Evolutionary conservation across 2,888 invertebrate species (phyloP).

Genomic region (Mesodorylaimus sp.): DNA sequence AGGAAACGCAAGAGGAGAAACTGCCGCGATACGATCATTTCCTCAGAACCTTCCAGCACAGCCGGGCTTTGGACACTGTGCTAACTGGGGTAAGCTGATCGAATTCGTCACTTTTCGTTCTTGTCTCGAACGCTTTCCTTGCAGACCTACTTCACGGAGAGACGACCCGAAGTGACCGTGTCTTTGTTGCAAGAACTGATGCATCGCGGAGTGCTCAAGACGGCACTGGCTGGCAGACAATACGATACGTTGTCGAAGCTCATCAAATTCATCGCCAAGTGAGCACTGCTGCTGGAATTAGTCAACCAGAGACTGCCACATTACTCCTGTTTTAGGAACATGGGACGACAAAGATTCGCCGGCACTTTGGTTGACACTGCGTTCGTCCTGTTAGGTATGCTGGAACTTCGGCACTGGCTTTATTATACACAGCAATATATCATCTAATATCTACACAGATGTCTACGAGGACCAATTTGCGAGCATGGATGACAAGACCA

Average conservation of each 20-base stretch:
- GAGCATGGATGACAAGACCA: background rate
- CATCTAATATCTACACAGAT: background rate
- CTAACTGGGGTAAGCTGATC: slow-evolving; percentile 30
- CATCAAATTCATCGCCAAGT: slow-evolving; percentile 46
- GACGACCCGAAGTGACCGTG: slow-evolving; percentile 52
- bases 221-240: slow-evolving; percentile 53
- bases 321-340: slow-evolving; percentile 1
- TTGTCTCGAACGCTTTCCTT: background rate
- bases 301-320: too few species aligned
- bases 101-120: background rate
- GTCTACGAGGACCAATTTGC: background rate
- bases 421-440: background rate
- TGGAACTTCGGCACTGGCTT: too few species aligned
- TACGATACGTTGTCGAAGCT: slow-evolving; percentile 47
- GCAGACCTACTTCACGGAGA: slow-evolving; percentile 7
- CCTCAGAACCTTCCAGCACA: slow-evolving; percentile 59
- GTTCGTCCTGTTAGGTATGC: background rate
- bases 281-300: background rate
- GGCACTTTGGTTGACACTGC: background rate
- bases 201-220: slow-evolving; percentile 53
- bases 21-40: slow-evolving; percentile 44
- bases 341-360: background rate
- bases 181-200: slow-evolving; percentile 66
- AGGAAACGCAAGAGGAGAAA: slow-evolving; percentile 17
- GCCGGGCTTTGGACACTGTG: slow-evolving; percentile 55